These are phyloP conservation scores for Diplodus sargus DNA, from an alignment of 2,797 vertebrate genomes.

Conservation along the genomic window DNA sequence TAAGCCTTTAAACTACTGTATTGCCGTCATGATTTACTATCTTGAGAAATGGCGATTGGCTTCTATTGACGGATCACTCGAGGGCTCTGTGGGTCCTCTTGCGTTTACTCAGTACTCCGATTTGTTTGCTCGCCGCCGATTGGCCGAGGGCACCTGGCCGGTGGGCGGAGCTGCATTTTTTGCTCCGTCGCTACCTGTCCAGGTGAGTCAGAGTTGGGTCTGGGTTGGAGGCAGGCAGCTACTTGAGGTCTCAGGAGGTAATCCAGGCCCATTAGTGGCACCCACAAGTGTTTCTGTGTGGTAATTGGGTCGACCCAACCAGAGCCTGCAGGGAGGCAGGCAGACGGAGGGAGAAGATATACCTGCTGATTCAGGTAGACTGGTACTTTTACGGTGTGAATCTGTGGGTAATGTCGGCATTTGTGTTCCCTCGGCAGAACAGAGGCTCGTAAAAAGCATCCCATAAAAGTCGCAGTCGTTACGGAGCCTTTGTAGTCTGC, in stretches of 20 bases:
- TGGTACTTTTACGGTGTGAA: slow-evolving; percentile 41
- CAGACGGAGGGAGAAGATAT: slow-evolving; percentile 21
- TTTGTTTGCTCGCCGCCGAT: slow-evolving; percentile 32
- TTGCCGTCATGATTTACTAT: background rate
- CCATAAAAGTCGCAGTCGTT: slow-evolving; percentile 2
- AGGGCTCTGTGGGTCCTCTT: slow-evolving; percentile 1
- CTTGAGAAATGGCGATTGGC: slow-evolving; percentile 2
- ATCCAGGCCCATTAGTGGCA: slow-evolving; percentile 64
- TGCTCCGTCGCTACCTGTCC: slow-evolving; percentile 58
- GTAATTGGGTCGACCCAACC: slow-evolving; percentile 49
- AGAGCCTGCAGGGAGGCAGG: slow-evolving; percentile 31
- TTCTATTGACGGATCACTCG: slow-evolving; percentile 32
- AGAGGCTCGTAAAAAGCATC: slow-evolving; percentile 34
- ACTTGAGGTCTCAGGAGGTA: slow-evolving; percentile 43
- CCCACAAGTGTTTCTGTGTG: slow-evolving; percentile 56
- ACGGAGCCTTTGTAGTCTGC: slow-evolving; percentile 35
- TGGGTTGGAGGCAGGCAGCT: slow-evolving; percentile 28
- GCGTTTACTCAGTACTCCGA: slow-evolving; percentile 24
- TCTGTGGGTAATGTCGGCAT: slow-evolving; percentile 17
- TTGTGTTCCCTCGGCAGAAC: slow-evolving; percentile 11
- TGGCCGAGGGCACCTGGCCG: slow-evolving; percentile 25
- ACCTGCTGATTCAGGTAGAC: slow-evolving; percentile 49
- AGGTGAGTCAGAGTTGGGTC: slow-evolving; percentile 23
- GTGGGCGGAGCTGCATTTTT: slow-evolving; percentile 51
- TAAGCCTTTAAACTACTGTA: background rate